Base-by-base conservation (phyloP, 2,888 invertebrate genomes). In the Drosophila incognita region DNA sequence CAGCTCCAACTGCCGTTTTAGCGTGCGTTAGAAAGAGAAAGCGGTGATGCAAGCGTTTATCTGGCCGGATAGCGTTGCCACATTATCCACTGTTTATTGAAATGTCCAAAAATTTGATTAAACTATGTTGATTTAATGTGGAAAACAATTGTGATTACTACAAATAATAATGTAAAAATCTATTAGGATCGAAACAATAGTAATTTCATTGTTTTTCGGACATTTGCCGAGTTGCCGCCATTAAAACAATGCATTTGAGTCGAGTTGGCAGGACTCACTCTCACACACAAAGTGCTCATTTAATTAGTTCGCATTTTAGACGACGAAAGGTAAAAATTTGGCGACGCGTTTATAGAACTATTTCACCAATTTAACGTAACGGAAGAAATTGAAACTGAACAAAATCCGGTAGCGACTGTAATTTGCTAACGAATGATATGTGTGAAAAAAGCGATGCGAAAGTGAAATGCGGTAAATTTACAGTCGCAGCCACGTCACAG, bases 301-400 rank as follows among this genome's bases (percentile, higher is more conserved):
- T 90, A 80, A 90, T 85, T 85, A 85, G 85, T 89, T 90, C 90
- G 87, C 84, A 88, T 86, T 86, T 86, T 86, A 86, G 90, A 90
- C 88, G 90, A 89, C 89, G 87, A 90, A 79, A 87, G 90, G 87
- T 87, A 87, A 87, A 90, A 82, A 73, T 83, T 86, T 80, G 65
- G 76, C 79, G 90, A 89, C 90, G 90, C 87, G 86, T 81, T 89
- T 74, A 64, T 56, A 75, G 66, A 71, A 78, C 58, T 57, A 69
- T 83, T 83, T 75, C 31, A 75, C 35, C 62, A 58, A 69, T 61
- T 57, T 63, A 83, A 69, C 74, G 67, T 59, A 69, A 49, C 75
- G 68, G 67, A 76, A 71, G 57, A 72, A 68, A 66, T 62, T 65
- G 18, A 71, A 88, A 71, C 57, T 65, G 24, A 69, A 52, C 63